phyloP scores from a whole-genome alignment of 2,113 vertebrate genomes.

The Peromyscus polionotus region DNA sequence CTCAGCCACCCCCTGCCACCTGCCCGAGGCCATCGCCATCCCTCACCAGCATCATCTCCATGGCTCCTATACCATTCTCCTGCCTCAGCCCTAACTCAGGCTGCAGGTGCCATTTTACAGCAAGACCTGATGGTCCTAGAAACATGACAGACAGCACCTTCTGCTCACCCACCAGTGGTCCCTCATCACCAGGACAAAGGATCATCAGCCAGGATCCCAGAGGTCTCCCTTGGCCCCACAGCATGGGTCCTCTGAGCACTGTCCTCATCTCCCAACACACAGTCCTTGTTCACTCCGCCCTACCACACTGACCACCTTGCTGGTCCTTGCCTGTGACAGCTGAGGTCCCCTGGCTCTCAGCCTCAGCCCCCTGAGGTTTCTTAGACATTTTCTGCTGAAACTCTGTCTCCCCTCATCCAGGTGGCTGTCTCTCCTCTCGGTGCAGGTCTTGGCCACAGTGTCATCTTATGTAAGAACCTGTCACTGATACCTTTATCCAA shows the following conservation, averaged over 20 bases:
- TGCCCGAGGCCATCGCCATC: rapidly evolving
- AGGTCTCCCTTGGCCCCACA: neutral
- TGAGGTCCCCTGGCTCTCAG: neutral
- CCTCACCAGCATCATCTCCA: neutral
- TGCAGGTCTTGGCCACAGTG: neutral
- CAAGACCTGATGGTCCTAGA: neutral
- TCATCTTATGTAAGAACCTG: neutral
- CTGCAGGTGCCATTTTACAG: too few species aligned
- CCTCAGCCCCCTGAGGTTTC: neutral
- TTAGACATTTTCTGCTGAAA: too few species aligned
- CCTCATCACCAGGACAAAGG: neutral
- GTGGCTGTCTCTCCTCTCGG: neutral
- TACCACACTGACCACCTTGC: neutral
- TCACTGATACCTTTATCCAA: neutral
- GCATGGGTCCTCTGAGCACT: neutral
- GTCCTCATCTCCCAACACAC: neutral
- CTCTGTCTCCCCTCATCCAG: too few species aligned
- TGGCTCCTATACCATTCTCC: neutral
- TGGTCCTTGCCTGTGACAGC: neutral
- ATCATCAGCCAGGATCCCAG: neutral
- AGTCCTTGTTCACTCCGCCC: neutral
- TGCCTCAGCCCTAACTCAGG: neutral
- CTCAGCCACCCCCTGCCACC: neutral
- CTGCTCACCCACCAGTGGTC: too few species aligned
- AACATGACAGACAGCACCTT: neutral